Evolutionary conservation across 1,140 invertebrate species (phyloP), one percentile per base, ranked within the genome.

Genomic region (Bombus turneri): DNA sequence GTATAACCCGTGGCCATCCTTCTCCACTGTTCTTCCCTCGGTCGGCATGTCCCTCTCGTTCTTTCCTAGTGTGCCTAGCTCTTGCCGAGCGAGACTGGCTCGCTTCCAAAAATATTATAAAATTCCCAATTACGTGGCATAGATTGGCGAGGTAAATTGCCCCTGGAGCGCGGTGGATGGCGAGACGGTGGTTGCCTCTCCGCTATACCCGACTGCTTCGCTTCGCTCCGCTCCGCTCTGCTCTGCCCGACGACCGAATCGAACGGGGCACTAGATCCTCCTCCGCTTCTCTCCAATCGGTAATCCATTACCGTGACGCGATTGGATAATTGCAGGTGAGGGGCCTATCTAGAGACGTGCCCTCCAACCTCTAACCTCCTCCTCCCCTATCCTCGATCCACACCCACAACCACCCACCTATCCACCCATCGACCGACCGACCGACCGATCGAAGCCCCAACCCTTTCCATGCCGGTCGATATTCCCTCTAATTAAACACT

Each of bases 81-180:
- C 47, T 79, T 62, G 83, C 83, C 78, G 83, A 77, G 81, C 79
- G 87, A 87, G 91, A 93, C 92, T 95, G 94, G 93, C 94, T 93
- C 90, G 91, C 91, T 93, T 95, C 93, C 94, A 94, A 94, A 94
- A 95, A 94, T 94, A 94, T 94, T 94, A 94, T 93, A 93, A 94
- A 94, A 94, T 94, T 95, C 92, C 93, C 94, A 94, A 94, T 94
- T 94, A 94, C 93, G 92, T 87, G 91, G 93, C 92, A 94, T 94
- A 93, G 92, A 93, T 94, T 94, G 93, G 91, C 90, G 91, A 93
- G 93, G 93, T 93, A 93, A 94, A 94, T 94, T 94, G 93, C 93
- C 91, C 92, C 91, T 88, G 92, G 87, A 92, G 92, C 91, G 79
- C 79, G 86, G 75, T 75, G 90, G 73, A 83, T 78, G 90, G 87